Evolutionary conservation across 2,888 invertebrate species (phyloP).

Genomic region (Agrenia bidenticulata): DNA sequence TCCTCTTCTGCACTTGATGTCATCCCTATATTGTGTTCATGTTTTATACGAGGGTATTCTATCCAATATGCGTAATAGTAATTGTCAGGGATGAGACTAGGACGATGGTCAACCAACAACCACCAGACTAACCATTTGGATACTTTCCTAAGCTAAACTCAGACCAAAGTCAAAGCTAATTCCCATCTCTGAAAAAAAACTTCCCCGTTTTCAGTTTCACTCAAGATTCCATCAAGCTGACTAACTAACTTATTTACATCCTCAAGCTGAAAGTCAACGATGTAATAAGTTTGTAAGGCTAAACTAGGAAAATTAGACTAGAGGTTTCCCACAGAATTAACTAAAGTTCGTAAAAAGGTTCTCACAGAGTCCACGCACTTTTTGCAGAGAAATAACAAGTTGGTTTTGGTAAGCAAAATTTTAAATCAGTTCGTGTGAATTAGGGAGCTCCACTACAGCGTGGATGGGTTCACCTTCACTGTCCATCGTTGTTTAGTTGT

Average conservation of each 20-base stretch:
- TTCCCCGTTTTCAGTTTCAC: neutral
- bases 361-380: neutral
- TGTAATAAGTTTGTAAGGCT: neutral
- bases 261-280: neutral
- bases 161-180: neutral
- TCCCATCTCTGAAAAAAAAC: neutral
- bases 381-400: too few species aligned
- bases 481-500: too few species aligned
- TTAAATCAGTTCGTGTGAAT: too few species aligned
- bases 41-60: neutral
- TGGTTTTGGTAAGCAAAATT: neutral
- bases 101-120: constrained; percentile 4
- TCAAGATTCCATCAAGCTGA: neutral
- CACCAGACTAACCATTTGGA: neutral
- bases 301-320: neutral
- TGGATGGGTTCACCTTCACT: too few species aligned
- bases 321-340: neutral
- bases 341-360: neutral
- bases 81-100: neutral
- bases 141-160: neutral
- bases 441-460: too few species aligned
- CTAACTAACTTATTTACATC: neutral
- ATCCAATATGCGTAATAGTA: neutral
- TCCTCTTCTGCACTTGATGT: neutral
- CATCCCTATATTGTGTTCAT: neutral